phyloP scores from a whole-genome alignment of 2,113 vertebrate species.

The Mungos mungo region DNA sequence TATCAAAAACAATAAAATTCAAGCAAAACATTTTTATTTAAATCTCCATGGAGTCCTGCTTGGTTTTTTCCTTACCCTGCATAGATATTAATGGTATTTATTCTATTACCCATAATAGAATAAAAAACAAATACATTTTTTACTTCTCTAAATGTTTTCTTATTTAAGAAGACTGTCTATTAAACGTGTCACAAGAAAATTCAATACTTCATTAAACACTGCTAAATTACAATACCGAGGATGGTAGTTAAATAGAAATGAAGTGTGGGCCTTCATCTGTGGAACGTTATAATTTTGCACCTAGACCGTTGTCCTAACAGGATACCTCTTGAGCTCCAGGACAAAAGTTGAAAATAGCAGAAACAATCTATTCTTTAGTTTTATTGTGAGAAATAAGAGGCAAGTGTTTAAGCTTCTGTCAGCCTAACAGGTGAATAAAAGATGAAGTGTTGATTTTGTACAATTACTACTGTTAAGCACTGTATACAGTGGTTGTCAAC shows the following conservation, averaged over 20 bases:
- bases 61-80: background rate
- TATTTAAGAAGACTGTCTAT: background rate
- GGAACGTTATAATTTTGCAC: background rate
- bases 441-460: background rate
- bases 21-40: background rate
- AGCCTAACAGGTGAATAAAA: background rate
- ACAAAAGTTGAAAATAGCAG: background rate
- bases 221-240: background rate
- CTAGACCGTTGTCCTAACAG: background rate
- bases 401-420: background rate
- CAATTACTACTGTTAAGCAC: background rate
- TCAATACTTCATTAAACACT: background rate
- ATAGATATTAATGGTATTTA: background rate
- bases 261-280: rapidly evolving
- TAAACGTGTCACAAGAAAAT: background rate
- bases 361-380: background rate
- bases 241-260: background rate
- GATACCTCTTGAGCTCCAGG: background rate
- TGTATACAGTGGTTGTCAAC: background rate
- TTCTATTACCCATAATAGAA: background rate
- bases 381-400: background rate
- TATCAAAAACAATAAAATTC: background rate
- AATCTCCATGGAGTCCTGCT: background rate
- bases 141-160: background rate
- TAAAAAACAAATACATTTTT: background rate